Base-by-base conservation (phyloP, 92 coral and sea anemone species). In the Actinostola sp. region DNA sequence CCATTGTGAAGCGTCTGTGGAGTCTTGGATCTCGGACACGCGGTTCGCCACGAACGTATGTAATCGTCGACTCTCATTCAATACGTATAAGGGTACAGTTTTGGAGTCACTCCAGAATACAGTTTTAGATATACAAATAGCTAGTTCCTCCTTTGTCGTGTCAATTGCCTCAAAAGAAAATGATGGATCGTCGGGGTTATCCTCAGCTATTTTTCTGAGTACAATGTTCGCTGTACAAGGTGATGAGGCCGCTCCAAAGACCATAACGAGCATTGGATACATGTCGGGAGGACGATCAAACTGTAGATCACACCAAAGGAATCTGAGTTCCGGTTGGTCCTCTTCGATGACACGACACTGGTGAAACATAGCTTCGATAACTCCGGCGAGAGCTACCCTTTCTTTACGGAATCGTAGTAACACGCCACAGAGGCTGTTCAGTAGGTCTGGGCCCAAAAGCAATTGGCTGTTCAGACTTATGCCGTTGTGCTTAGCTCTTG, bases 201-300 rank as follows among this genome's bases (percentile, higher is more conserved):
- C 88, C 28, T 55, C 44, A 44, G 66, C 69, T 14, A 49, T 72
- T 38, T 72, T 59, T 29, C 69, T 58, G 51, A 72, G 48, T n/a
- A 72, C 78, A 36, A n/a, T 57, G 53, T 72, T 72, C 20, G 68
- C 28, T 3, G 38, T 72, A 31, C 68, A 72, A 1, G 68, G 83
- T 27, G 92, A 88, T 26, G 87, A 83, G 39, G 88, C 88, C 41
- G 92, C 85, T 60, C 88, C 78, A 52, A 87, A 82, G 34, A 86
- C 35, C 66, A 54, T 70, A 19, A 71, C 67, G 24, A 11, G 50
- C 77, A 71, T 55, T 42, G 41, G 78, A 21, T 72, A 59, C 36
- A 72, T 68, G 16, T 72, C 78, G 39, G 78, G 78, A 28, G 33
- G 25, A 24, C 78, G 67, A 41, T 10, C 31, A 19, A 28, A 17